A percentile compares a stretch with the other conserved stretches of the same genome.
phyloP scores from a whole-genome alignment of 2,888 invertebrate genomes.

The Polyommatus icarus region DNA sequence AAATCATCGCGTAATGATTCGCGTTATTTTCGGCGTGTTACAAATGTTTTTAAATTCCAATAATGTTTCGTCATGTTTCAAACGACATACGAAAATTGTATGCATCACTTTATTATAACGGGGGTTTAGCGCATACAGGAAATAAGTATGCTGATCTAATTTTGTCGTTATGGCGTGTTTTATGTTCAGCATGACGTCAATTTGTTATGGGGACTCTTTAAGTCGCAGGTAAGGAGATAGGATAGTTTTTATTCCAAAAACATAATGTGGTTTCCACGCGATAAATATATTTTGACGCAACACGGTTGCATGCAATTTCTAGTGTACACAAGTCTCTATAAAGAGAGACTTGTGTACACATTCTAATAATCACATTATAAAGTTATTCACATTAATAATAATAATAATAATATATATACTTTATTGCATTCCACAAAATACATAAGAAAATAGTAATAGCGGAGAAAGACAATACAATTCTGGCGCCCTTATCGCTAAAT shows the following conservation, averaged over 20 bases:
- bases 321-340: no score
- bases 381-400: neutral
- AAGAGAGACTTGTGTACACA: neutral
- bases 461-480: no score
- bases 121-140: neutral
- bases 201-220: neutral
- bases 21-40: neutral
- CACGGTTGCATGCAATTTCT: no score
- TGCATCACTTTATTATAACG: neutral
- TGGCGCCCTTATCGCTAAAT: no score
- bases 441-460: no score
- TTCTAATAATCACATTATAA: neutral
- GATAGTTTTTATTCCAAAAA: neutral
- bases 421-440: no score
- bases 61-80: conserved; percentile 2
- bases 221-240: neutral
- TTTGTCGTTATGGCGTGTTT: no score
- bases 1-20: conserved; percentile 13
- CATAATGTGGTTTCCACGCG: no score
- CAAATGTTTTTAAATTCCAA: conserved; percentile 10
- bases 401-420: no score
- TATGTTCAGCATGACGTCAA: neutral
- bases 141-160: no score
- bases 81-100: neutral
- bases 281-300: no score